These are phyloP conservation scores for Gymnoscelis rufifasciata DNA, from an alignment of 2,888 invertebrate species.

Conservation along the genomic window DNA sequence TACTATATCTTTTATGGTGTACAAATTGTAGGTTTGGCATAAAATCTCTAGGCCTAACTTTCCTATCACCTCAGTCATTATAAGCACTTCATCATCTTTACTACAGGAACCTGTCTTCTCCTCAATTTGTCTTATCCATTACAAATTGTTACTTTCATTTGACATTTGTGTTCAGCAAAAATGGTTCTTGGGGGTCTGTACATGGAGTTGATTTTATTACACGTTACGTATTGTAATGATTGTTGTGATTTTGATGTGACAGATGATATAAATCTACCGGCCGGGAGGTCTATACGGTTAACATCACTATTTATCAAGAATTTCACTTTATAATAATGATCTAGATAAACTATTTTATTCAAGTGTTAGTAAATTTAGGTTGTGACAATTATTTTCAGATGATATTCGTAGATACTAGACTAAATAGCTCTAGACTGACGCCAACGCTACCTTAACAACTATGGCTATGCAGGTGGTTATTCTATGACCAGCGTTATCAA, in stretches of 20 bases:
- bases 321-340: conserved; percentile 61
- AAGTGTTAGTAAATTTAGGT: too few species aligned
- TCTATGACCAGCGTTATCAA: conserved; percentile 18
- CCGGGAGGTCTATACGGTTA: conserved; percentile 55
- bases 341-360: too few species aligned
- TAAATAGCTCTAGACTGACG: conserved; percentile 46
- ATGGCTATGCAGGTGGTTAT: conserved; percentile 10
- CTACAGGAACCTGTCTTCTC: conserved; percentile 14
- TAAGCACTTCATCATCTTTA: conserved; percentile 17
- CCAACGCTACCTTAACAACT: conserved; percentile 36
- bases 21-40: background rate
- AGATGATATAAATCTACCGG: conserved; percentile 47
- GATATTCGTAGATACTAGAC: too few species aligned
- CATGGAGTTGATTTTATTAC: conserved; percentile 10
- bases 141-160: conserved; percentile 21
- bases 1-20: background rate
- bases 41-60: conserved; percentile 2
- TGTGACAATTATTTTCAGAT: too few species aligned
- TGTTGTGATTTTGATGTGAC: conserved; percentile 43
- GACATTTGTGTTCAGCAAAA: conserved; percentile 8
- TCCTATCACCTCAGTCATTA: conserved; percentile 8
- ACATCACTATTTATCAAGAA: conserved; percentile 55
- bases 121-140: conserved; percentile 17
- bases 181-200: background rate
- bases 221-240: conserved; percentile 10